Conservation (phyloP, 2,797 vertebrate genomes). For the Gouania willdenowi region DNA sequence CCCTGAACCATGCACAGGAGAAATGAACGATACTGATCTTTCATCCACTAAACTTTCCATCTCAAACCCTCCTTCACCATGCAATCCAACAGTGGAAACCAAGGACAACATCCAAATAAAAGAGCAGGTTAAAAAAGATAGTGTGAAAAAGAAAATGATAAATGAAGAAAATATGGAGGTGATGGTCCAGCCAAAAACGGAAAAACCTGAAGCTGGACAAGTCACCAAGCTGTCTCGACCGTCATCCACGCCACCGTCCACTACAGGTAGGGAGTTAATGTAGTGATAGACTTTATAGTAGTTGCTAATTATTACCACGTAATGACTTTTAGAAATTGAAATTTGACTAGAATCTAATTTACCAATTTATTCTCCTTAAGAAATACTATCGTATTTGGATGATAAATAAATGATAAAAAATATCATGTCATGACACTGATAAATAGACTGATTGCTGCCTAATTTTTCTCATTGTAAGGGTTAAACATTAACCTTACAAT, state of each 20-base stretch:
- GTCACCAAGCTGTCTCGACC: constrained; percentile 41
- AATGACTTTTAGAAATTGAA: too few relatives aligned
- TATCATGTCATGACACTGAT: too few relatives aligned
- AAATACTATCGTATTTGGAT: too few relatives aligned
- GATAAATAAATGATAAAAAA: too few relatives aligned
- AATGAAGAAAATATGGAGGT: constrained; percentile 58
- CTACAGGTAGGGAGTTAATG: too few relatives aligned
- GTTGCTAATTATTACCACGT: too few relatives aligned
- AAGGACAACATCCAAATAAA: constrained; percentile 27
- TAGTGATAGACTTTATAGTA: too few relatives aligned
- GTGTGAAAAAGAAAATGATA: constrained; percentile 22
- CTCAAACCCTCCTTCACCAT: constrained; percentile 19
- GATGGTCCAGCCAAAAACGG: constrained; percentile 53
- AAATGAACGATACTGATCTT: constrained; percentile 36
- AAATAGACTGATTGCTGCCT: too few relatives aligned
- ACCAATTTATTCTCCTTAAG: too few relatives aligned
- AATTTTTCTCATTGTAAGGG: too few relatives aligned
- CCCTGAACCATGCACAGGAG: constrained; percentile 15
- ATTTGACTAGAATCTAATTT: too few relatives aligned
- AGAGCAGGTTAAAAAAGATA: constrained; percentile 45
- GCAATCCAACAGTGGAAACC: constrained; percentile 20
- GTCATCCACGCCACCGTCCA: constrained; percentile 63
- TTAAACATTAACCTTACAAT: too few relatives aligned
- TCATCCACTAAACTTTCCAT: constrained; percentile 25
- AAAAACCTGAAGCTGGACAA: constrained; percentile 26